Evolutionary conservation across 1,140 invertebrate genomes (phyloP), one percentile per base, ranked within the genome.

Genomic region (Aplysia californica): DNA sequence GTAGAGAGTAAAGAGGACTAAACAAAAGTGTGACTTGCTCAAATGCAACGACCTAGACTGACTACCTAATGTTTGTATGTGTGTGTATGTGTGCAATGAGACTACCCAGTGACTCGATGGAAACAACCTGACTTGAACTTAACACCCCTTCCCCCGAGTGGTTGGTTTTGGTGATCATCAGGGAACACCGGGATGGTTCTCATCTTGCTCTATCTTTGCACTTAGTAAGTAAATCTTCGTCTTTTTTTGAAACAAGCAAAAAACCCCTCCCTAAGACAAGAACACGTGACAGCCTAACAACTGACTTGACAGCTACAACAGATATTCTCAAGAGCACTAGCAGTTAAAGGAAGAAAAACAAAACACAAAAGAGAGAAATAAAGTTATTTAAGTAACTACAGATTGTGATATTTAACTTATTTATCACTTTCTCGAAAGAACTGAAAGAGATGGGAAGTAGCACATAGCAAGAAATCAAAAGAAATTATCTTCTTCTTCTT

Each of bases 101-200:
- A 72, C 70, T 38, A 72, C 70, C 70, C 70, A 59, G 56, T 72
- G 70, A 72, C 70, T 61, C n/a, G 44, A 61, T 72, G n/a, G 56
- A 61, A 61, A 61, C 70, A 59, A 71, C 68, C 68, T 33, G 18
- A n/a, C 68, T 56, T 23, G 26, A 1, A 58, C n/a, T 31, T 68
- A n/a, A n/a, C 2, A 68, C 39, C 61, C 35, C 33, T 23, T 23
- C 3, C 4, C 33, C 20, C n/a, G 20, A 50, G 3, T 56, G 18
- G 44, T 70, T 70, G 68, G 50, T 70, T 4, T n/a, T n/a, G n/a
- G n/a, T n/a, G n/a, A 50, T 69, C 50, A 70, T 70, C 68, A 56
- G 68, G 68, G 44, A 70, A 59, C n/a, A 70, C 68, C 55, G 68
- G 68, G 68, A 29, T 70, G 68, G 68, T 55, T 70, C 68, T 70